Percentiles rank a stretch among this genome's conserved stretches.
These are phyloP conservation scores for Menidia beryllina DNA, from an alignment of 2,113 vertebrate species.

Conservation along the genomic window DNA sequence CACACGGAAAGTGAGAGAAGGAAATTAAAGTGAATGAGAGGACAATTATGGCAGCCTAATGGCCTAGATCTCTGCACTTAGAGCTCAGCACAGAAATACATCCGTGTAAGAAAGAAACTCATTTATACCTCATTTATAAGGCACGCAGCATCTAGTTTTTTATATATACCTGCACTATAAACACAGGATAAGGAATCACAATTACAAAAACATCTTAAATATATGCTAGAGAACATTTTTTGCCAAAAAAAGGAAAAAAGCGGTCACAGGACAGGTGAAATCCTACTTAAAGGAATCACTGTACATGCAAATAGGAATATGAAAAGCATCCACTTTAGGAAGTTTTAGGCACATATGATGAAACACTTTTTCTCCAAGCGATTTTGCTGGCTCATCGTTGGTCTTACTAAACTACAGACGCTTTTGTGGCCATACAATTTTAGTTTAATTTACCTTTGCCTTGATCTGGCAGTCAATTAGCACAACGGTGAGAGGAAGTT, in stretches of 20 bases:
- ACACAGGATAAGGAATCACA: neutral
- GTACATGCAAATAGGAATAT: neutral
- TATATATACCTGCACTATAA: neutral
- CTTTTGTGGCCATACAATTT: too few relatives aligned
- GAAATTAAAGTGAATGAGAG: constrained; percentile 29
- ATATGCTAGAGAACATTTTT: neutral
- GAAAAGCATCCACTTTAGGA: neutral
- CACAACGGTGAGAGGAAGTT: too few relatives aligned
- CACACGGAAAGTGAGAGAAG: constrained; percentile 15
- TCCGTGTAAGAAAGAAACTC: neutral
- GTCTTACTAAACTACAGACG: too few relatives aligned
- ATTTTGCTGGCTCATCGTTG: too few relatives aligned
- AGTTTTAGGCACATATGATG: too few relatives aligned
- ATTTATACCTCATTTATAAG: constrained; percentile 4
- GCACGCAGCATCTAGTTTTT: neutral
- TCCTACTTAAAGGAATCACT: neutral
- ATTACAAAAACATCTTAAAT: neutral
- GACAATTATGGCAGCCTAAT: constrained; percentile 41
- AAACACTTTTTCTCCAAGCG: too few relatives aligned
- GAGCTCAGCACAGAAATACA: constrained; percentile 15
- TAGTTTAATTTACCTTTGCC: too few relatives aligned
- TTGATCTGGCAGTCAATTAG: too few relatives aligned
- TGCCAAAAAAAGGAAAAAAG: neutral
- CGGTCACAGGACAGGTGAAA: neutral
- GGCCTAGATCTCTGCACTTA: constrained; percentile 32